Evolutionary conservation across 2,113 vertebrate genomes (phyloP).

Genomic region (Myotis davidii): DNA sequence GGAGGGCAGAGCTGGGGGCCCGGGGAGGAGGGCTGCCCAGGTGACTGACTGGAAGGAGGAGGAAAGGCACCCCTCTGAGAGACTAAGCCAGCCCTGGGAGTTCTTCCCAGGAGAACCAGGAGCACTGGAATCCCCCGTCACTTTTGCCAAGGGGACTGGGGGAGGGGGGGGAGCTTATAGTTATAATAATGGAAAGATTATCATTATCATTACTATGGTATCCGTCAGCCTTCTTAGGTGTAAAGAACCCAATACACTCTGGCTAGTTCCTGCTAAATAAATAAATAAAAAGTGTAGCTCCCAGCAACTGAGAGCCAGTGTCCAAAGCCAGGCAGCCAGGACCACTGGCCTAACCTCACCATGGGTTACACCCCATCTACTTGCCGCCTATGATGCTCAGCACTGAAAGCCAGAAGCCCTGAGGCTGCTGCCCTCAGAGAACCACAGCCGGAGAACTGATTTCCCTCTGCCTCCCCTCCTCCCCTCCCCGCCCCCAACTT

Average conservation of each 20-base stretch:
- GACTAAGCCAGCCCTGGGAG: background rate
- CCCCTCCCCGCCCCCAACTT: accelerated
- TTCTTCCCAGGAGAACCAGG: background rate
- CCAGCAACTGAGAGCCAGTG: background rate
- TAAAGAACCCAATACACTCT: background rate
- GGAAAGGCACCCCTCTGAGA: background rate
- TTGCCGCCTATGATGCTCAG: background rate
- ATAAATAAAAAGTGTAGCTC: background rate
- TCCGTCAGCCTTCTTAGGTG: background rate
- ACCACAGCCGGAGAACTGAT: background rate
- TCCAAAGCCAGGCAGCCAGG: background rate
- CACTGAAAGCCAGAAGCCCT: background rate
- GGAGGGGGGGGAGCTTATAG: background rate
- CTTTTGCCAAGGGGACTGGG: background rate
- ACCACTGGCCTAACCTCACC: background rate
- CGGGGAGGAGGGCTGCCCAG: background rate
- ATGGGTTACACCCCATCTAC: background rate
- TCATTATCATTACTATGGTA: background rate
- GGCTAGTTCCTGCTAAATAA: background rate
- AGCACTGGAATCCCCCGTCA: background rate
- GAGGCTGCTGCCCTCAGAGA: background rate
- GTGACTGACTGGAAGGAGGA: background rate
- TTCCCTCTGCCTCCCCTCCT: background rate
- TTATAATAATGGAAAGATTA: background rate
- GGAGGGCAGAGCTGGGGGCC: background rate